Evolutionary conservation across 1,140 invertebrate genomes (phyloP).

Genomic region (Pseudomyrmex sp.): DNA sequence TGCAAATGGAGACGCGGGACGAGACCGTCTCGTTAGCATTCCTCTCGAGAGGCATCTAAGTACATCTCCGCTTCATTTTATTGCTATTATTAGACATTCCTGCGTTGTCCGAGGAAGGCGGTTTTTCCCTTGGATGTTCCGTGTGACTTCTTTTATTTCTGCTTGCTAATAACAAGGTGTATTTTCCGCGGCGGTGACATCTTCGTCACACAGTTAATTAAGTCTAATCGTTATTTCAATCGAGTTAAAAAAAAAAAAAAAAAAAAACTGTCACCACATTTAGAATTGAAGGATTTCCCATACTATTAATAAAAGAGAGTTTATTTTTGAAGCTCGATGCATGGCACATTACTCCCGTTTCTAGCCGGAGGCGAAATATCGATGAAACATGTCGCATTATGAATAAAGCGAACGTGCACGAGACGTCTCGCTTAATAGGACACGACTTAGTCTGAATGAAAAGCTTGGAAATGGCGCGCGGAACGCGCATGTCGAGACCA

Average conservation of each 20-base stretch:
- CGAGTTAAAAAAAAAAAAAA: neutral
- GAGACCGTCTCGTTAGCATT: slow-evolving; percentile 50
- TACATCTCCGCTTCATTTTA: slow-evolving; percentile 46
- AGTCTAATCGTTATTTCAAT: neutral
- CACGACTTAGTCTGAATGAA: slow-evolving; percentile 46
- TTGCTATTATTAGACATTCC: slow-evolving; percentile 51
- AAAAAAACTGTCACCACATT: neutral
- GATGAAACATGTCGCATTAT: slow-evolving; percentile 50
- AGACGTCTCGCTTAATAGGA: slow-evolving; percentile 45
- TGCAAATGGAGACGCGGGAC: slow-evolving; percentile 43
- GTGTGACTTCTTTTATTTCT: slow-evolving; percentile 31
- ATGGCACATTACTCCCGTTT: neutral
- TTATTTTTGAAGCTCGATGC: neutral
- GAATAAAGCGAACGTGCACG: slow-evolving; percentile 25
- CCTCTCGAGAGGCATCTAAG: slow-evolving; percentile 49
- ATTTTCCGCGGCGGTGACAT: neutral
- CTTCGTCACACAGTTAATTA: neutral
- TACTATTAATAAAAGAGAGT: neutral
- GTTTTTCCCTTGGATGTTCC: neutral
- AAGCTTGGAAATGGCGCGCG: slow-evolving; percentile 34
- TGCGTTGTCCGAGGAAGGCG: slow-evolving; percentile 3
- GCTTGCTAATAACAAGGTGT: slow-evolving; percentile 6
- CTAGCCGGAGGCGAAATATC: slow-evolving; percentile 41
- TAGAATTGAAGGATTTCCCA: neutral
- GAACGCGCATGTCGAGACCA: slow-evolving; percentile 11